Evolutionary conservation across 2,888 invertebrate species (phyloP).

Genomic region (Agrilus mali): DNA sequence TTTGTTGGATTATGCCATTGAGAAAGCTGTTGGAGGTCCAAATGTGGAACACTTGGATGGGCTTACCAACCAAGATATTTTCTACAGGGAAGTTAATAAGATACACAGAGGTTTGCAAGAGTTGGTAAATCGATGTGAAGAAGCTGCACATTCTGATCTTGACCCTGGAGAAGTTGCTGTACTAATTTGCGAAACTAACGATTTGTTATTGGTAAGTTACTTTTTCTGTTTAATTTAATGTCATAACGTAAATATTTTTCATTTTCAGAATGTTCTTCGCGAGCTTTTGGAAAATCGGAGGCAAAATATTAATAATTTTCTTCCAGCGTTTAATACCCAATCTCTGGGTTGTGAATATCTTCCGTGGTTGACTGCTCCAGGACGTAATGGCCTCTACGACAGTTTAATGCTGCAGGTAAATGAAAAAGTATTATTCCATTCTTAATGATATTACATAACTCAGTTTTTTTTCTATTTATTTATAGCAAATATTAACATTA

Average conservation of each 20-base stretch:
- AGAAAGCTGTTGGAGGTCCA: slow-evolving; percentile 36
- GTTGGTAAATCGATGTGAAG: slow-evolving; percentile 46
- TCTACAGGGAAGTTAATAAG: slow-evolving; percentile 57
- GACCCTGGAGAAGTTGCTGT: slow-evolving; percentile 43
- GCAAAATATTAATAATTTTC: slow-evolving; percentile 40
- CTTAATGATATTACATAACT: neutral
- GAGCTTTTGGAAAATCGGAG: slow-evolving; percentile 54
- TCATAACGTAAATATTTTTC: slow-evolving; percentile 1
- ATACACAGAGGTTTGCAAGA: slow-evolving; percentile 53
- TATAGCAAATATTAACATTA: slow-evolving; percentile 31
- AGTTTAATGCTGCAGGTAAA: slow-evolving; percentile 35
- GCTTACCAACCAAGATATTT: slow-evolving; percentile 60
- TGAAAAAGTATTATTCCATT: neutral
- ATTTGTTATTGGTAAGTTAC: slow-evolving; percentile 39
- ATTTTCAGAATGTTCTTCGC: slow-evolving; percentile 43
- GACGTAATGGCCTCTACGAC: slow-evolving; percentile 39
- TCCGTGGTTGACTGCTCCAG: slow-evolving; percentile 63
- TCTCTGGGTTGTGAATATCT: slow-evolving; percentile 44
- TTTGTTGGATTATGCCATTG: slow-evolving; percentile 45
- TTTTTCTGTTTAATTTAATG: no score
- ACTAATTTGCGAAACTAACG: slow-evolving; percentile 42
- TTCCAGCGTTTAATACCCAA: slow-evolving; percentile 30
- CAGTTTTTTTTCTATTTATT: slow-evolving; percentile 9
- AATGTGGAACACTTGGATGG: slow-evolving; percentile 34
- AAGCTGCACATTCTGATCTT: slow-evolving; percentile 45